phyloP scores from a whole-genome alignment of 2,888 invertebrate species.

The Hermodice carunculata region DNA sequence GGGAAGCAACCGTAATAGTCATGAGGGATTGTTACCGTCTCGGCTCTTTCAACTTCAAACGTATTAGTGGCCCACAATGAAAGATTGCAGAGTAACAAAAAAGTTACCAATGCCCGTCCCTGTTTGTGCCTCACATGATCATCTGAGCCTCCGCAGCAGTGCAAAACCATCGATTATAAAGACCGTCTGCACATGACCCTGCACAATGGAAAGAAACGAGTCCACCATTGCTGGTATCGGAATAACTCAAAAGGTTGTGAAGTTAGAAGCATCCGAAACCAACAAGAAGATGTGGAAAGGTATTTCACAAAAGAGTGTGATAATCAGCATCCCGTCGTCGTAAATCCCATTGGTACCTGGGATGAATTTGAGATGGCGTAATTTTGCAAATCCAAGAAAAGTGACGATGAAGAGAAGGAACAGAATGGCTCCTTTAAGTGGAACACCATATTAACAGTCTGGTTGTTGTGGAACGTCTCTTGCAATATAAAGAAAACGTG shows the following conservation, averaged over 20 bases:
- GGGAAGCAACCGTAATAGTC: slow-evolving; percentile 76
- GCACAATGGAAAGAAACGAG: slow-evolving; percentile 9
- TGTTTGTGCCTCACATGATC: slow-evolving; percentile 24
- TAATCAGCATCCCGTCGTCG: not conserved
- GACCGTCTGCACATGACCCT: slow-evolving; percentile 55
- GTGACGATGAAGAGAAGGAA: not conserved
- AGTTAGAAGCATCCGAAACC: not conserved
- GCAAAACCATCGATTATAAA: slow-evolving; percentile 63
- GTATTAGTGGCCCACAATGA: slow-evolving; percentile 74
- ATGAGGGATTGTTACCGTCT: slow-evolving; percentile 74
- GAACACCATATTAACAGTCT: slow-evolving; percentile 44
- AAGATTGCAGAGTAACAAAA: slow-evolving; percentile 74
- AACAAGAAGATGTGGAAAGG: not conserved
- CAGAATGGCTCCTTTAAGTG: slow-evolving; percentile 7
- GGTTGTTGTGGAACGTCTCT: not conserved
- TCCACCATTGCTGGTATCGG: not conserved
- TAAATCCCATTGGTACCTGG: not conserved
- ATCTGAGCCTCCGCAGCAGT: slow-evolving; percentile 43
- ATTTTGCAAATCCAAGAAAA: slow-evolving; percentile 1
- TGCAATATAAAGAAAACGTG: slow-evolving; percentile 61
- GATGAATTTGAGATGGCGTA: slow-evolving; percentile 4
- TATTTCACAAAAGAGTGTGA: slow-evolving; percentile 2
- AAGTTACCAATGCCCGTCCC: slow-evolving; percentile 69
- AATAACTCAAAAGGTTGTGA: not conserved
- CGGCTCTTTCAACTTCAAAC: slow-evolving; percentile 61